Base-by-base conservation (phyloP, 2,888 invertebrate species). In the Pristionchus entomophagus region DNA sequence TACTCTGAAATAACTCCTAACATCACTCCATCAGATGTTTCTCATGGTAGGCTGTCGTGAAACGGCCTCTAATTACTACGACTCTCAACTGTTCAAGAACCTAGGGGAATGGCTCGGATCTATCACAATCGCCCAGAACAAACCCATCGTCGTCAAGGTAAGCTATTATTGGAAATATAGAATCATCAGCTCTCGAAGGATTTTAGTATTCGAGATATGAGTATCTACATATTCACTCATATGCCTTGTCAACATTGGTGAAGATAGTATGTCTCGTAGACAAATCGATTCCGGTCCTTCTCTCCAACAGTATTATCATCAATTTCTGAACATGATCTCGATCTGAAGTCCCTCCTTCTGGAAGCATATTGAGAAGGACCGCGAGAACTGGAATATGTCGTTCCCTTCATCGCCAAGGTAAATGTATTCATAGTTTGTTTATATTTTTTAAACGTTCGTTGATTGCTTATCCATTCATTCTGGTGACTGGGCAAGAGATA, bases 101-200 rank as follows among this genome's bases (percentile, higher is more conserved):
- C 95, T 99, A 26, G 99, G 99, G 62, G 98, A 99, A 95, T 99
- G 99, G 99, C 95, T 99, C 88, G 99, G 99, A 85, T 97, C 99
- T 96, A 95, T 99, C 91, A 99, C 99, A 0, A 94, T 99, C 78
- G 97, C 97, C 77, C 96, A 98, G 88, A 98, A 96, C 94, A 96
- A 96, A 92, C 99, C 99, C 0, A 98, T 99, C 91, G 95, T 98
- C 56, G 56, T 82, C 10, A 32, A 51, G 56, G 82, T 82, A 35
- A 69, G 10, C 22, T 14, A n/a, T 12, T 14, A 14, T 51, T 19
- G 45, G 8, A 14, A 45, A 45, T 45, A 45, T 6, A 14, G 8
- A 45, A 10, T 45, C 45, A 45, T 6, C 45, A 45, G 6, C 14
- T 14, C 6, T 45, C 8, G 6, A 45, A 6, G 45, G 14, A 45